Evolutionary conservation across 2,888 invertebrate genomes (phyloP), one percentile per base, ranked within the genome.

Genomic region (Cosmia trapezina): DNA sequence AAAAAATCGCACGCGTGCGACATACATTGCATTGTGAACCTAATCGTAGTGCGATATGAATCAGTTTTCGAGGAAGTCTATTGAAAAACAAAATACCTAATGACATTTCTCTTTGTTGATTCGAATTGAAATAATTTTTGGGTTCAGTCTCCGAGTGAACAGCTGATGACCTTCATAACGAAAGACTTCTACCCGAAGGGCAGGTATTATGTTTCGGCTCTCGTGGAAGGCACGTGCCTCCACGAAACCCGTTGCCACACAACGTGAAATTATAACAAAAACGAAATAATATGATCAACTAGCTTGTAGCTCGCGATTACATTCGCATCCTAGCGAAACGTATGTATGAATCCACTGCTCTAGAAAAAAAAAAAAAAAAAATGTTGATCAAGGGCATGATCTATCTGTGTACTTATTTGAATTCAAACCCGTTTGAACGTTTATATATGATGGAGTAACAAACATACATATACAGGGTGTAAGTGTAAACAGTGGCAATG

Each of bases 241-340:
- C 0, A 43, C 11, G 19, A 22, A 28, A 28, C 53, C 49, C 19
- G 43, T 69, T 47, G 22, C n/a, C 11, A 17, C 2, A 45, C 45
- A 80, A 75, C 28, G 76, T 54, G 81, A n/a, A 28, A 11, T 56
- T 33, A 43, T 57, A 1, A 45, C 14, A 51, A 47, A 47, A n/a
- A 22, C 22, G 1, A 51, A 33, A 62, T 49, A 37, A 37, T 5
- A 49, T 33, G 1, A n/a, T 19, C 5, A 43, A n/a, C 17, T 28
- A 14, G 8, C 14, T 28, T 14, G 1, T 8, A 14, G 45, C 4
- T 7, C 1, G 5, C 7, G 11, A 8, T 22, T 37, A 37, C 3
- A 41, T 6, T 54, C 7, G 4, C 9, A 22, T 72, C 4, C 4
- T 19, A 22, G 19, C 2, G 2, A 45, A 71, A 69, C 4, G 8